Evolutionary conservation across 2,888 invertebrate genomes (phyloP), one percentile per base, ranked within the genome.

Genomic region (Rhopalosiphum nymphaeae): DNA sequence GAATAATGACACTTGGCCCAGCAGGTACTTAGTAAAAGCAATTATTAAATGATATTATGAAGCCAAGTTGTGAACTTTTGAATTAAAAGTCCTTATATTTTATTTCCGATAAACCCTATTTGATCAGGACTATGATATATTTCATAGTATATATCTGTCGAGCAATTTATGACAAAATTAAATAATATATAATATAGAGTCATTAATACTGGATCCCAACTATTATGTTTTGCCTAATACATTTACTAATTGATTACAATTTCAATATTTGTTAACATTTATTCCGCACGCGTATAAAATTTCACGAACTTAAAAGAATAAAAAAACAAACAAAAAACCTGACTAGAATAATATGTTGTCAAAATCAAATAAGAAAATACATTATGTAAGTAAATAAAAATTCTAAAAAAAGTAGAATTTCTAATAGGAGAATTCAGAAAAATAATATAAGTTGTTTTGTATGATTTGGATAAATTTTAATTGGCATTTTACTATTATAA

Each of bases 1-100:
- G 57, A 86, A 57, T 86, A 91, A 57, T 13, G 86, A 46, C 57
- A 57, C 86, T 86, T 10, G 36, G 85, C 36, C 3, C 91, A 91
- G 86, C 91, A n/a, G 57, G 85, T 29, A n/a, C 46, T 25, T 29
- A 25, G 25, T 86, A n/a, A 91, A 46, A 57, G 57, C 86, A 46
- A 91, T 57, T n/a, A 36, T 86, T 13, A 7, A 10, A 9, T n/a
- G 44, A 21, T 25, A 16, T 16, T 21, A 21, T 56, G 56, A 44
- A 44, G 56, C 42, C n/a, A 29, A 85, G 56, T 10, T 25, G 44
- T 11, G 49, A 91, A 91, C 91, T 91, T 78, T 25, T 49, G 36
- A 26, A 57, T 56, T 56, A 44, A 26, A 29, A 21, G 25, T 42
- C 56, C 42, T 89, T 42, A 56, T 56, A 88, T 26, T 89, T 49